Conservation (phyloP, 2,888 invertebrate species). For the Strigamia transsilvanica region DNA sequence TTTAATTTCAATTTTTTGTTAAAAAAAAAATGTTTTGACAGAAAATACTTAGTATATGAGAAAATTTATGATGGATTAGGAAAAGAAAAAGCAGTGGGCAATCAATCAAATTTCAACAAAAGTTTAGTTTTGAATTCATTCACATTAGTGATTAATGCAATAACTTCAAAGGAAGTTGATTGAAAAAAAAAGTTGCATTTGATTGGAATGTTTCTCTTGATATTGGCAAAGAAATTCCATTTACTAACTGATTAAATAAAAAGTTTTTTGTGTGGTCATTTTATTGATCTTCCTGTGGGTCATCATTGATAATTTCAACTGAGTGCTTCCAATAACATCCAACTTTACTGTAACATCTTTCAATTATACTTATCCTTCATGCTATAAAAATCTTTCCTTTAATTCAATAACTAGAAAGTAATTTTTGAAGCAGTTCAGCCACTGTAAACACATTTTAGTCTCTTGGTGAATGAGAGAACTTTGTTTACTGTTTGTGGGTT, state of each 20-base stretch:
- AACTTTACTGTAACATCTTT: neutral
- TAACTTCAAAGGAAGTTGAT: neutral
- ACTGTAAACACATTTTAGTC: too few relatives aligned
- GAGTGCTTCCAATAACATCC: neutral
- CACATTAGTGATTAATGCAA: neutral
- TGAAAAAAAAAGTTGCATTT: neutral
- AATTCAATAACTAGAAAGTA: too few relatives aligned
- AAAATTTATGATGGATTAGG: neutral
- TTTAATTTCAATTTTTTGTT: neutral
- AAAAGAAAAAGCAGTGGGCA: neutral
- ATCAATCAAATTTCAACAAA: neutral
- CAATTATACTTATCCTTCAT: neutral
- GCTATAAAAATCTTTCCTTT: neutral
- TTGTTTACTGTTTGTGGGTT: too few relatives aligned
- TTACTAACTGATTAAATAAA: neutral
- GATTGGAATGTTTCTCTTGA: neutral
- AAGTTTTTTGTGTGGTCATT: neutral
- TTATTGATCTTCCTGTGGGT: neutral
- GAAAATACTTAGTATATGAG: too few relatives aligned
- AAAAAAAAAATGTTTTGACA: too few relatives aligned
- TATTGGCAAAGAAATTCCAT: neutral
- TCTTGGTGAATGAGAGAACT: too few relatives aligned
- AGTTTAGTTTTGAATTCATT: neutral
- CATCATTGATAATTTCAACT: slow-evolving; percentile 1
- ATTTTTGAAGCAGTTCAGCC: too few relatives aligned